Conservation (phyloP, 2,113 vertebrate genomes). For the Solenodon paradoxus region DNA sequence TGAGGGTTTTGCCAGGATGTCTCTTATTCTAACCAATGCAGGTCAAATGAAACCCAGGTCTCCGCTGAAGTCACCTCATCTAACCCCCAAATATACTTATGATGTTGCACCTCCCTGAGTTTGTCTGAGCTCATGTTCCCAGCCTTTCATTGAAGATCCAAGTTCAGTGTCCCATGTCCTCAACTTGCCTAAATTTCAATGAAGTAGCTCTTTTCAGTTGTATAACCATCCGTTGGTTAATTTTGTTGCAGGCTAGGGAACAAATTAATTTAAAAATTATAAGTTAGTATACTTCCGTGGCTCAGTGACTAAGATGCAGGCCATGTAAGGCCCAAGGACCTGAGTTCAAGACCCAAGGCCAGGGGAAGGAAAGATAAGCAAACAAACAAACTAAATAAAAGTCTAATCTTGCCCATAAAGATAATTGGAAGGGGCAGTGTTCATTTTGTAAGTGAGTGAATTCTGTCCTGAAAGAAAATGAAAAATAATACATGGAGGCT, state of each 20-base stretch:
- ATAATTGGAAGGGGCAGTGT: neutral
- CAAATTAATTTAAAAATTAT: too few relatives aligned
- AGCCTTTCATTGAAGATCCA: neutral
- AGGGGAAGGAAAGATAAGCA: too few relatives aligned
- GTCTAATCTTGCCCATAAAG: neutral
- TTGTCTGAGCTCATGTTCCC: neutral
- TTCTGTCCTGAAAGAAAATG: neutral
- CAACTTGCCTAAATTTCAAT: neutral
- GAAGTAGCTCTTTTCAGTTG: neutral
- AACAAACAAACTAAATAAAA: too few relatives aligned
- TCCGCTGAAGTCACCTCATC: neutral
- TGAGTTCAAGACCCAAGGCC: too few relatives aligned
- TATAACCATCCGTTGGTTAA: neutral
- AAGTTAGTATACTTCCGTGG: too few relatives aligned
- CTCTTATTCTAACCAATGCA: neutral
- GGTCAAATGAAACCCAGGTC: neutral
- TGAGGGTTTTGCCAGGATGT: neutral
- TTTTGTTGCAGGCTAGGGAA: neutral
- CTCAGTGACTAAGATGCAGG: too few relatives aligned
- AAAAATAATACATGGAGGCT: neutral
- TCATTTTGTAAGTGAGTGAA: neutral
- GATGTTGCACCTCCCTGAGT: neutral
- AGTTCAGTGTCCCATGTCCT: neutral
- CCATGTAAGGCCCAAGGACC: too few relatives aligned
- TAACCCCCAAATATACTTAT: neutral